phyloP scores from a whole-genome alignment of 2,888 invertebrate species.

The Altica lythri region DNA sequence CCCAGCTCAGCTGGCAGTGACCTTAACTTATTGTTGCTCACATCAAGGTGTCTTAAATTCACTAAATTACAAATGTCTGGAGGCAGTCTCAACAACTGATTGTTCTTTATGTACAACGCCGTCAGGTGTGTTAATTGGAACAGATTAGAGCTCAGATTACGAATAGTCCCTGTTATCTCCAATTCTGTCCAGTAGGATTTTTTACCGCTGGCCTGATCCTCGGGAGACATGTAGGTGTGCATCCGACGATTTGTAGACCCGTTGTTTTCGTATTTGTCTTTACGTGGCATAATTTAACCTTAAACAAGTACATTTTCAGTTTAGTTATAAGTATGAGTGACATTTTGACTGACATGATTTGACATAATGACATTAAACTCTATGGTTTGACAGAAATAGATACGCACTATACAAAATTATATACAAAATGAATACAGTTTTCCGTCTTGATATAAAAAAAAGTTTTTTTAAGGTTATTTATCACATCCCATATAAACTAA shows the following conservation, averaged over 20 bases:
- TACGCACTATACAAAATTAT: no score
- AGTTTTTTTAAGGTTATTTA: no score
- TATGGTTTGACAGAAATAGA: no score
- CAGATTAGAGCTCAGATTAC: constrained; percentile 89
- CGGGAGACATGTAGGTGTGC: constrained; percentile 90
- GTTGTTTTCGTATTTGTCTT: constrained; percentile 86
- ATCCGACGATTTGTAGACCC: constrained; percentile 64
- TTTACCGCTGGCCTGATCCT: constrained; percentile 90
- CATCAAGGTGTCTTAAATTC: constrained; percentile 86
- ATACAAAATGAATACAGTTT: no score
- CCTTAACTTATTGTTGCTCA: constrained; percentile 93
- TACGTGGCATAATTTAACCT: constrained; percentile 61
- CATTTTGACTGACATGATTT: constrained; percentile 1
- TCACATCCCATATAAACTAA: no score
- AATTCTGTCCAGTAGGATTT: constrained; percentile 84
- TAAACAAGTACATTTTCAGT: constrained; percentile 37
- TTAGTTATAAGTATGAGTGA: constrained; percentile 13
- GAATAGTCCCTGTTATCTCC: constrained; percentile 87
- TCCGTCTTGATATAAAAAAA: no score
- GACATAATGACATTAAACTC: not conserved
- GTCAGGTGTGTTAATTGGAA: constrained; percentile 93
- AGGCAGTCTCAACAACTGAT: constrained; percentile 89
- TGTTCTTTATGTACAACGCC: constrained; percentile 93
- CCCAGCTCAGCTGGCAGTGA: constrained; percentile 95
- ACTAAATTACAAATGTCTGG: constrained; percentile 85